Evolutionary conservation across 2,113 vertebrate species (phyloP).

Genomic region (Tretioscincus oriximinensis): DNA sequence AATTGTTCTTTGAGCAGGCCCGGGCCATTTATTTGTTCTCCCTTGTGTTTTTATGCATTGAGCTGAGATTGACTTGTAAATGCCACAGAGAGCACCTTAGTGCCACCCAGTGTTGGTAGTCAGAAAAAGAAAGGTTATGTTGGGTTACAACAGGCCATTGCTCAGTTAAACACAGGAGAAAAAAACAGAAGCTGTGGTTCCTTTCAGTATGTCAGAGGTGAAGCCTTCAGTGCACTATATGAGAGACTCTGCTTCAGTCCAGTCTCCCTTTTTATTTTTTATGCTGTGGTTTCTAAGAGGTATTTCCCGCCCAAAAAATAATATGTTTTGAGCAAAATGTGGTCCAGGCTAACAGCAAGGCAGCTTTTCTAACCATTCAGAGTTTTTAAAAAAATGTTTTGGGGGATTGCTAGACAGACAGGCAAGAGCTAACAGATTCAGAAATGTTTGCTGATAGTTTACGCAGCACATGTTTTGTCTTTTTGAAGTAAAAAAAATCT

Average conservation of each 20-base stretch:
- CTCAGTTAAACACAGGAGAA: slow-evolving; percentile 14
- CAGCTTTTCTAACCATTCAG: neutral
- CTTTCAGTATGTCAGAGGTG: slow-evolving; percentile 25
- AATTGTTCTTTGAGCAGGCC: slow-evolving; percentile 35
- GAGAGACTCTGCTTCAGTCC: neutral
- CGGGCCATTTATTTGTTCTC: slow-evolving; percentile 28
- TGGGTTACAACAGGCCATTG: slow-evolving; percentile 38
- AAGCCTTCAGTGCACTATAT: slow-evolving; percentile 9
- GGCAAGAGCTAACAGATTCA: slow-evolving; percentile 17
- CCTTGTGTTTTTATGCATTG: slow-evolving; percentile 31
- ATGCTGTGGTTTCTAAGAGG: neutral
- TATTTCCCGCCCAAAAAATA: slow-evolving; percentile 29
- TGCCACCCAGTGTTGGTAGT: slow-evolving; percentile 67
- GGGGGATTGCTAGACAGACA: slow-evolving; percentile 5
- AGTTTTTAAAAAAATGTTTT: neutral
- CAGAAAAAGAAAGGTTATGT: slow-evolving; percentile 58
- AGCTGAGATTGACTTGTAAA: slow-evolving; percentile 36
- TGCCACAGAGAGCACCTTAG: slow-evolving; percentile 58
- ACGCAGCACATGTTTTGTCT: neutral
- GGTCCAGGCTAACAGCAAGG: neutral
- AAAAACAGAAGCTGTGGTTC: slow-evolving; percentile 2
- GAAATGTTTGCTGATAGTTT: neutral
- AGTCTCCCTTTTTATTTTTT: neutral
- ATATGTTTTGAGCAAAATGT: slow-evolving; percentile 28
- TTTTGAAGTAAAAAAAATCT: neutral